Conservation (phyloP, 2,888 invertebrate species). For the Gastracanthus pulcherrimus region DNA sequence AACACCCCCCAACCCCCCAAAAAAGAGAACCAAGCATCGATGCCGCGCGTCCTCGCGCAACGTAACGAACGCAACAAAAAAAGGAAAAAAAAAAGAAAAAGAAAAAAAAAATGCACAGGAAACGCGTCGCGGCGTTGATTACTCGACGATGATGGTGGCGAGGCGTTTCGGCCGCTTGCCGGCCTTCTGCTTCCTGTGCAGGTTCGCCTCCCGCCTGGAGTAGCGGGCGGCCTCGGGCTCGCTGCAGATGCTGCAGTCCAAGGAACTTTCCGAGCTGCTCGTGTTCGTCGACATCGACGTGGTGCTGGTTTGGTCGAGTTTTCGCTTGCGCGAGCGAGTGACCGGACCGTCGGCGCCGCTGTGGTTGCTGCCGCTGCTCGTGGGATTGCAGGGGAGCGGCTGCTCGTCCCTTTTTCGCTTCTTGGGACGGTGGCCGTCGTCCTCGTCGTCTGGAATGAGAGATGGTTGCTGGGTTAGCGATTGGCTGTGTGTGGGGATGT, state of each 20-base stretch:
- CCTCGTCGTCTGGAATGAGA: slow-evolving; percentile 39
- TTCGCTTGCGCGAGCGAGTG: slow-evolving; percentile 54
- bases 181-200: slow-evolving; percentile 69
- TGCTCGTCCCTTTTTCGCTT: slow-evolving; percentile 63
- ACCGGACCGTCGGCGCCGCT: slow-evolving; percentile 36
- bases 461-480: not conserved
- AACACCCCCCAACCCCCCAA: too few species aligned
- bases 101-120: slow-evolving; percentile 46
- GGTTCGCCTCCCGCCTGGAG: slow-evolving; percentile 63
- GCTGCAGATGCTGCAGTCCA: slow-evolving; percentile 57
- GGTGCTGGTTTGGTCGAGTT: slow-evolving; percentile 30
- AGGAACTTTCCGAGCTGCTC: slow-evolving; percentile 59
- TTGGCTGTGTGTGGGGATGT: too few species aligned
- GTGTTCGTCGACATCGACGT: not conserved
- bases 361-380: not conserved
- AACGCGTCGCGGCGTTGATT: slow-evolving; percentile 56
- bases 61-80: slow-evolving; percentile 56
- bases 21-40: slow-evolving; percentile 20
- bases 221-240: slow-evolving; percentile 53
- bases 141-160: slow-evolving; percentile 67
- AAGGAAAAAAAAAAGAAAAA: slow-evolving; percentile 55
- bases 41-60: slow-evolving; percentile 54
- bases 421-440: slow-evolving; percentile 58
- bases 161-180: slow-evolving; percentile 70
- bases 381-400: not conserved